Evolutionary conservation across 2,113 vertebrate genomes (phyloP).

Genomic region (Parus major): DNA sequence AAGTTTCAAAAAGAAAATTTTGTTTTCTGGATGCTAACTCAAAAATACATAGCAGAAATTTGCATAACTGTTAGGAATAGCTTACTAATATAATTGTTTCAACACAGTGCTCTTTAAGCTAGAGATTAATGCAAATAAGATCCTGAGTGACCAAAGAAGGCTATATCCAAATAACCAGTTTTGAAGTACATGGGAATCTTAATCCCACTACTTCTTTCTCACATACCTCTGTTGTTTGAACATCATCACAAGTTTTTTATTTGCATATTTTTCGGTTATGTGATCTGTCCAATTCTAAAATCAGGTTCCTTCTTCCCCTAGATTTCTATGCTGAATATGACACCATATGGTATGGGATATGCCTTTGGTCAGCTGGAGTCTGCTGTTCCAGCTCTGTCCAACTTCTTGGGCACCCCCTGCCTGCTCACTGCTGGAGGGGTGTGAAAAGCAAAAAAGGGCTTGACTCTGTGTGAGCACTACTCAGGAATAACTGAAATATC

Average conservation of each 20-base stretch:
- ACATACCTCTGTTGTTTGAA: background rate
- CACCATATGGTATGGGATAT: background rate
- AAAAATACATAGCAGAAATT: conserved; percentile 30
- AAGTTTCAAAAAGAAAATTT: background rate
- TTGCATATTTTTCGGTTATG: conserved; percentile 24
- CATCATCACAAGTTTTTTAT: background rate
- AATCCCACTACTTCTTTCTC: background rate
- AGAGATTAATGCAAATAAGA: conserved; percentile 54
- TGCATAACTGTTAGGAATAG: background rate
- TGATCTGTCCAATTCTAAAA: background rate
- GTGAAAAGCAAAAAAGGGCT: background rate
- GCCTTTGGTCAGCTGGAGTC: background rate
- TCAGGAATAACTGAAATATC: background rate
- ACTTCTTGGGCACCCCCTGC: background rate
- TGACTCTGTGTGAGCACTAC: background rate
- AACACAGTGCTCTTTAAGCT: background rate
- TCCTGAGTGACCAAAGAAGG: background rate
- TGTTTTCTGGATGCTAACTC: background rate
- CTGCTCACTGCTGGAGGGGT: background rate
- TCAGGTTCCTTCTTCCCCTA: background rate
- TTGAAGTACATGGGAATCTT: background rate
- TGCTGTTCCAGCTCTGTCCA: background rate
- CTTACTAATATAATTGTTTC: background rate
- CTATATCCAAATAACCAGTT: conserved; percentile 13
- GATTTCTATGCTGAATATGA: background rate